Evolutionary conservation across 2,888 invertebrate species (phyloP), one percentile per base, ranked within the genome.

Genomic region (Cylindroiulus punctatus): DNA sequence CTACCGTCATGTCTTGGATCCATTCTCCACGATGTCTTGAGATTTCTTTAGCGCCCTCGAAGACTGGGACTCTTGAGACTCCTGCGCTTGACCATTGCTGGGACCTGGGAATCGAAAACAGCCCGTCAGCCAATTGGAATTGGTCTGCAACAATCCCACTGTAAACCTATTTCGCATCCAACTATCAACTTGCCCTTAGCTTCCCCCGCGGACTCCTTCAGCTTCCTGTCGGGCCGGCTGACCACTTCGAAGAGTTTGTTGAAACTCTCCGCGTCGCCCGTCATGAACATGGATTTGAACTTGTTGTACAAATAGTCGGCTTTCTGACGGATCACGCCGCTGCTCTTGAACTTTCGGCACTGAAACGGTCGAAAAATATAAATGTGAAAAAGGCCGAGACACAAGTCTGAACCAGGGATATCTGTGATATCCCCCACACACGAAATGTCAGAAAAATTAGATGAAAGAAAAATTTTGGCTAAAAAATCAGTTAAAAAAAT

Each of bases 241-340:
- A 44, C 12, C 44, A 12, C 44, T 44, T 81, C 30, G 40, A 84
- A 86, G 22, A 86, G 36, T 42, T 87, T 84, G 30, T 40, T 26
- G 57, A 87, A 87, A 40, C 52, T 87, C 84, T 90, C 89, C 17
- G 89, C 89, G 81, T 90, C 90, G 40, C 89, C 90, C n/a, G 89
- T 88, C 82, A 90, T 88, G 88, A 90, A 91, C 84, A 90, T 88
- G n/a, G 88, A 89, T 88, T 91, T 91, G 87, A 91, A 91, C 87
- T 90, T 90, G 88, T 90, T 90, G 88, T 91, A 91, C 44, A 91
- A 87, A 81, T 88, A 86, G 10, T 91, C 91, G 0, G 91, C 90
- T 87, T 91, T 91, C 87, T 89, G 88, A 87, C 89, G 89, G 26
- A 91, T 90, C 82, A 89, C 89, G 26, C 90, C 90, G 88, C 90